These are phyloP conservation scores for Rhopilema esculentum DNA, from an alignment of 30 jellyfish, hydroid and myxozoan species.

Conservation along the genomic window DNA sequence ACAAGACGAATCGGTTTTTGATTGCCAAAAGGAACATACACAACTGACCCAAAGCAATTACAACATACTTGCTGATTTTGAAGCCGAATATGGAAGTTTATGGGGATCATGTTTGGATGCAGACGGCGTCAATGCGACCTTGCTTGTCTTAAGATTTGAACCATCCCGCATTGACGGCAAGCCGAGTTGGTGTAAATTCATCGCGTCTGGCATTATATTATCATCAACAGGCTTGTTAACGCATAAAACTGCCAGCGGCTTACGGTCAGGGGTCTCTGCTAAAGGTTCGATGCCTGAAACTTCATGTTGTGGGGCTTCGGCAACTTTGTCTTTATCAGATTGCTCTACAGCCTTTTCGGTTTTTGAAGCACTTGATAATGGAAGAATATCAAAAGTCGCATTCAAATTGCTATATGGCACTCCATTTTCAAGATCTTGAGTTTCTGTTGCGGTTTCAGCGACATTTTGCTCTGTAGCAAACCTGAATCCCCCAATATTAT, in stretches of 20 bases:
- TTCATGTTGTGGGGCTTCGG: background rate
- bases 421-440: too few relatives aligned
- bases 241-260: constrained; percentile 56
- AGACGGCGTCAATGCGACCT: background rate
- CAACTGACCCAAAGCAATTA: background rate
- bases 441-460: background rate
- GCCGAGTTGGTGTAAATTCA: constrained; percentile 16
- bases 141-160: constrained; percentile 32
- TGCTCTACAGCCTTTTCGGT: background rate
- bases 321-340: background rate
- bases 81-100: constrained; percentile 7
- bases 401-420: background rate
- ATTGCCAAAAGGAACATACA: background rate
- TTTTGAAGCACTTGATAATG: background rate
- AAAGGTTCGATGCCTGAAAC: constrained; percentile 58
- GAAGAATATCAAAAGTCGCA: constrained; percentile 36
- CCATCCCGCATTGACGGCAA: constrained; percentile 57
- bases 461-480: background rate
- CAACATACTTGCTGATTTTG: constrained; percentile 12
- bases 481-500: background rate
- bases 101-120: constrained; percentile 18
- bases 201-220: background rate
- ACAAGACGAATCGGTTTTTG: too few relatives aligned
- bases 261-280: constrained; percentile 47
- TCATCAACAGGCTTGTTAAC: constrained; percentile 16